A percentile compares a stretch with the other conserved stretches of the same genome.
phyloP scores from a whole-genome alignment of 30 jellyfish, hydroid and myxozoan species.

The Aurelia sp. region DNA sequence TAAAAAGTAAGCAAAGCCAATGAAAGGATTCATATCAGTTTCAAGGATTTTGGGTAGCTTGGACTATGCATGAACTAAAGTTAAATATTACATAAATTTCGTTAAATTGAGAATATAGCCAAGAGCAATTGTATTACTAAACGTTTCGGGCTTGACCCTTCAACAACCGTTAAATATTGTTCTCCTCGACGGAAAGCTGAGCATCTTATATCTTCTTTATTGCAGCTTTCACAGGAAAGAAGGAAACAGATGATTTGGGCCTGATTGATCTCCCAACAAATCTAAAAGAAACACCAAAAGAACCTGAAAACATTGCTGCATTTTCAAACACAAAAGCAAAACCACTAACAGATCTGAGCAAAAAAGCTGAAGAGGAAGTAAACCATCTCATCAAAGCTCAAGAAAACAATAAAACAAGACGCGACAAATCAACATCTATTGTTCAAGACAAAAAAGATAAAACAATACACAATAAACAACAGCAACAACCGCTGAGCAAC shows the following conservation, averaged over 20 bases:
- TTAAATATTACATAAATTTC: too few relatives aligned
- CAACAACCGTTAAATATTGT: too few relatives aligned
- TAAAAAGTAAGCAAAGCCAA: too few relatives aligned
- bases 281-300: slow-evolving; percentile 34
- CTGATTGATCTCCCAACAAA: slow-evolving; percentile 46
- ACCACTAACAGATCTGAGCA: slow-evolving; percentile 94
- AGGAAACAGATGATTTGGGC: slow-evolving; percentile 67
- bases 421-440: slow-evolving; percentile 18
- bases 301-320: slow-evolving; percentile 23
- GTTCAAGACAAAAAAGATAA: background rate
- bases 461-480: background rate
- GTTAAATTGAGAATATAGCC: too few relatives aligned
- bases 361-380: slow-evolving; percentile 97
- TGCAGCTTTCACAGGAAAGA: slow-evolving; percentile 77
- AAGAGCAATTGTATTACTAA: too few relatives aligned
- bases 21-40: too few relatives aligned
- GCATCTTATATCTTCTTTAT: background rate
- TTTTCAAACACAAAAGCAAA: slow-evolving; percentile 69
- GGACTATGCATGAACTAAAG: too few relatives aligned
- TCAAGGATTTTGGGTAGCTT: too few relatives aligned
- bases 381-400: slow-evolving; percentile 73
- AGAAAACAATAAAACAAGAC: slow-evolving; percentile 45
- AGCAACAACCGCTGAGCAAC: background rate
- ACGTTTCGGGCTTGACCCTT: too few relatives aligned
- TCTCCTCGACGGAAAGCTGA: too few relatives aligned